Evolutionary conservation across 2,888 invertebrate species (phyloP).

Genomic region (Pollenia labialis): DNA sequence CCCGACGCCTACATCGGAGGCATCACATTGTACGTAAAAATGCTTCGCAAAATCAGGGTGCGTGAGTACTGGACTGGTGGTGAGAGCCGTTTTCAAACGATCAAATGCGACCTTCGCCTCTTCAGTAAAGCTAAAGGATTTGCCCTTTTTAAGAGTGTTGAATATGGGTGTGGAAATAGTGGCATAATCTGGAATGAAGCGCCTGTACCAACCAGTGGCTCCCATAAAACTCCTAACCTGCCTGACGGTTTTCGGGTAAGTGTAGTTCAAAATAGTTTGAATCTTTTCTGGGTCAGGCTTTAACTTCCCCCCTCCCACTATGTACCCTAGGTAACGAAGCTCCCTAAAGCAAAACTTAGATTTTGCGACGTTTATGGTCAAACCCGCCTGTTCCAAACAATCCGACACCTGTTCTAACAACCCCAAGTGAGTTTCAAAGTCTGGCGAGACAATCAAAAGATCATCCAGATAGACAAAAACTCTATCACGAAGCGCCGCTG

Average conservation of each 20-base stretch:
- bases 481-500: background rate
- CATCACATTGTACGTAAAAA: slow-evolving; percentile 29
- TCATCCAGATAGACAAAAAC: background rate
- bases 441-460: too few relatives aligned
- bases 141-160: background rate
- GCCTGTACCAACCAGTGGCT: background rate
- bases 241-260: background rate
- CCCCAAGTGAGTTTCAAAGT: too few relatives aligned
- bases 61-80: background rate
- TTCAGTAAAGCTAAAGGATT: too few relatives aligned
- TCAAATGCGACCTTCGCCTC: too few relatives aligned
- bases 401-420: too few relatives aligned
- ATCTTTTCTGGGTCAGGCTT: background rate
- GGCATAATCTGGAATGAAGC: background rate
- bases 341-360: too few relatives aligned
- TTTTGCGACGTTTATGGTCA: too few relatives aligned
- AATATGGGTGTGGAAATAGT: background rate
- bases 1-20: slow-evolving; percentile 39
- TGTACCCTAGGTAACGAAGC: too few relatives aligned
- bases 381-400: too few relatives aligned
- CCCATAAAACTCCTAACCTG: background rate
- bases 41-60: slow-evolving; percentile 11
- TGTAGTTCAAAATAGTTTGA: background rate
- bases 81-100: background rate
- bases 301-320: background rate